Evolutionary conservation across 2,113 vertebrate species (phyloP).

Genomic region (Xiphophorus hellerii): DNA sequence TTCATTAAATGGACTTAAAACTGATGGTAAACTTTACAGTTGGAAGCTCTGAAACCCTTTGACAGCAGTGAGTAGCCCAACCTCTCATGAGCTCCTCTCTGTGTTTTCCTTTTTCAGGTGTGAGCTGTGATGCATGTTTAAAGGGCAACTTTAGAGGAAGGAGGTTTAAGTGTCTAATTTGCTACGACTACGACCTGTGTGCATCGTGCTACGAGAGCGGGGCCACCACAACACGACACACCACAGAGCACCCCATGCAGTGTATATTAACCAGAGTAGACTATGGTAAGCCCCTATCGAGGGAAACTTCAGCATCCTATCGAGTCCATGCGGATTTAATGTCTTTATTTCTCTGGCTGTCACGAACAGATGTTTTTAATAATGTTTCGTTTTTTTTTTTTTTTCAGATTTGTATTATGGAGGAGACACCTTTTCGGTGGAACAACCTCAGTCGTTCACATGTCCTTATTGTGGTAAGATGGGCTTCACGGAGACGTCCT

Average conservation of each 20-base stretch:
- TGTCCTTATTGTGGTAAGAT: conserved; percentile 99
- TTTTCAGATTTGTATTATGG: conserved; percentile 97
- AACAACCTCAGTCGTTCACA: conserved; percentile 98
- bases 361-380: neutral
- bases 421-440: conserved; percentile 98
- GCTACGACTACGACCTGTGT: conserved; percentile 99
- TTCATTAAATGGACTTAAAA: too few relatives aligned
- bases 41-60: neutral
- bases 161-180: conserved; percentile 99
- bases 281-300: conserved; percentile 87
- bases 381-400: conserved; percentile 21
- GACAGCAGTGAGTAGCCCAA: neutral
- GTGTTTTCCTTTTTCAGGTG: conserved; percentile 84
- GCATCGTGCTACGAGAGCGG: conserved; percentile 99
- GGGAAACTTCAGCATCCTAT: neutral
- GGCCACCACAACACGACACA: conserved; percentile 96
- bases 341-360: neutral
- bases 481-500: conserved; percentile 96
- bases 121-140: conserved; percentile 99
- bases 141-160: conserved; percentile 99
- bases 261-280: conserved; percentile 99
- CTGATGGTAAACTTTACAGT: too few relatives aligned
- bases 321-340: neutral
- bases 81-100: neutral
- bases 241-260: conserved; percentile 99